Conservation (phyloP, 2,888 invertebrate species). For the Iphiclides podalirius region DNA sequence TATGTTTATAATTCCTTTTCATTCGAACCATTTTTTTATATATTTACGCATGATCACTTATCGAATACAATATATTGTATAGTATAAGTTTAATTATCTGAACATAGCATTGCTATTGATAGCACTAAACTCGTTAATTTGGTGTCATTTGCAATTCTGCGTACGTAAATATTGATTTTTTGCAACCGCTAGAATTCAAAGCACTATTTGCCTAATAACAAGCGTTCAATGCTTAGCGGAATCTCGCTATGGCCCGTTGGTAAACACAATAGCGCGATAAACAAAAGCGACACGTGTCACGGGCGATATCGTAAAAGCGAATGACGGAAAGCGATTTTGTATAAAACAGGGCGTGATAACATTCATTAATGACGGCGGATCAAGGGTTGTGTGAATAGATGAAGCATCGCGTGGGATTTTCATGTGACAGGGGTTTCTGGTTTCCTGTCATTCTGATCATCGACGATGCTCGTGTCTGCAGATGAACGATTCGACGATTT, state of each 20-base stretch:
- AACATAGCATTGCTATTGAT: no score
- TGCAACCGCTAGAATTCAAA: conserved; percentile 35
- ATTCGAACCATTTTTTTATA: no score
- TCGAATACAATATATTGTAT: no score
- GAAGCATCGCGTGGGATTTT: no score
- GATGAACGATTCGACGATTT: no score
- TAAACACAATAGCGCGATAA: conserved; percentile 17
- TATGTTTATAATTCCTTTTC: no score
- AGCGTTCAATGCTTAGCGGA: conserved; percentile 10
- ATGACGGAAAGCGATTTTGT: conserved; percentile 11
- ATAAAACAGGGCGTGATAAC: conserved; percentile 18
- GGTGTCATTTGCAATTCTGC: neutral
- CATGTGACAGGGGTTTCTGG: no score
- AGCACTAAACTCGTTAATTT: neutral
- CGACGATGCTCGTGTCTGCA: no score
- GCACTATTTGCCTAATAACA: conserved; percentile 10
- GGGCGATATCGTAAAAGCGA: conserved; percentile 15
- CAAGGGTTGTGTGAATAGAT: conserved; percentile 27
- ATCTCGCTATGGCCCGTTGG: conserved; percentile 7
- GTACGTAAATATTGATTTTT: conserved; percentile 32
- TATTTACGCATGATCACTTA: no score
- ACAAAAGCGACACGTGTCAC: conserved; percentile 19
- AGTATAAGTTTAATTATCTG: no score
- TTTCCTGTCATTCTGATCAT: no score
- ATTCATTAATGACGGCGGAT: conserved; percentile 33